Conservation (phyloP, 2,888 invertebrate genomes). For the Merodon equestris region DNA sequence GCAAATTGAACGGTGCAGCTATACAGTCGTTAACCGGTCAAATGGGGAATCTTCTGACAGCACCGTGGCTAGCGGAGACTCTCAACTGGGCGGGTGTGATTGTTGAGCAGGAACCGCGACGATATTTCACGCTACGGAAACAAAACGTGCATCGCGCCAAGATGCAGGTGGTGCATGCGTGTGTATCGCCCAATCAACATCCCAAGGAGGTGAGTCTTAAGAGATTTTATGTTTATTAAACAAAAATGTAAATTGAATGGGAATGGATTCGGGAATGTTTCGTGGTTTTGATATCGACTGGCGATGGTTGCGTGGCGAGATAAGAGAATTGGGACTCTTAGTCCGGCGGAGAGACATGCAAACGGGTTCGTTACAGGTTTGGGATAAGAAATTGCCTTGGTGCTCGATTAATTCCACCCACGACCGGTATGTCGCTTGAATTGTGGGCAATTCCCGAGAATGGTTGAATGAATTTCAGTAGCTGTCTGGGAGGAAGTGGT, state of each 20-base stretch:
- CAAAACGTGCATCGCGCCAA: conserved; percentile 81
- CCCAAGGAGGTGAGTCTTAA: conserved; percentile 84
- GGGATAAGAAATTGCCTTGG: no score
- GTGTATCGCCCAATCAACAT: conserved; percentile 87
- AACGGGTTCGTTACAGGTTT: no score
- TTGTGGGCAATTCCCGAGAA: no score
- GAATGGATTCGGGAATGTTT: background rate
- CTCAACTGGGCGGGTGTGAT: conserved; percentile 88
- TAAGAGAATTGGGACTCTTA: no score
- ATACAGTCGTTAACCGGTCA: conserved; percentile 84
- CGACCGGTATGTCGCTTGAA: no score
- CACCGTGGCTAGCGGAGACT: conserved; percentile 85
- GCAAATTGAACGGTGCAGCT: conserved; percentile 83
- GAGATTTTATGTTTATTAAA: background rate
- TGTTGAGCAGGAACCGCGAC: conserved; percentile 88
- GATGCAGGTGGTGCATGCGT: conserved; percentile 86
- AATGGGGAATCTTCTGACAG: conserved; percentile 82
- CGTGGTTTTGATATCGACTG: no score
- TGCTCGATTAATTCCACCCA: no score
- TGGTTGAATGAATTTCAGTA: background rate
- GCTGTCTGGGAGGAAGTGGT: conserved; percentile 5
- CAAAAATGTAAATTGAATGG: conserved; percentile 30
- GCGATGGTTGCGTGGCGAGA: no score
- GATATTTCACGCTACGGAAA: conserved; percentile 84
- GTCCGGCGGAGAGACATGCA: no score